Conservation (phyloP, 2,797 vertebrate genomes). For the Neosalanx taihuensis region DNA sequence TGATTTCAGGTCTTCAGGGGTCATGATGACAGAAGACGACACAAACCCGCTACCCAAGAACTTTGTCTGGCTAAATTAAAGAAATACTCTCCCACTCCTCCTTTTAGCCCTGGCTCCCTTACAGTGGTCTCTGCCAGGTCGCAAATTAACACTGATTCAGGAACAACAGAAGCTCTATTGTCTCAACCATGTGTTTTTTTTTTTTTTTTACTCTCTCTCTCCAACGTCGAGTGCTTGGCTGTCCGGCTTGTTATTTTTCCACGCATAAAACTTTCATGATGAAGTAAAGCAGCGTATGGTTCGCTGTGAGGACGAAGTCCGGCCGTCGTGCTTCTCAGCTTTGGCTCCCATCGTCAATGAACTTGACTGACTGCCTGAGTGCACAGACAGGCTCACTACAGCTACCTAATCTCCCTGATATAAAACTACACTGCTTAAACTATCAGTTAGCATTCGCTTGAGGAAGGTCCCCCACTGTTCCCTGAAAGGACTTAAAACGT, state of each 20-base stretch:
- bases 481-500: neutral
- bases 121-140: constrained; percentile 56
- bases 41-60: constrained; percentile 11
- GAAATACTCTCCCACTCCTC: constrained; percentile 43
- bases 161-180: constrained; percentile 76
- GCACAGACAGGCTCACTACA: constrained; percentile 3
- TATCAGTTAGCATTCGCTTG: constrained; percentile 3
- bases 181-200: constrained; percentile 45
- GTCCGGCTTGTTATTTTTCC: constrained; percentile 64
- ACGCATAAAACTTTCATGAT: constrained; percentile 65
- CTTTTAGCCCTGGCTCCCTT: constrained; percentile 57
- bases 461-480: constrained; percentile 5
- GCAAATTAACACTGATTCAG: constrained; percentile 68
- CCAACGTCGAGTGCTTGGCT: constrained; percentile 54
- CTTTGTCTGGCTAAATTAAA: constrained; percentile 49
- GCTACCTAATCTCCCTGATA: constrained; percentile 19
- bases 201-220: constrained; percentile 38
- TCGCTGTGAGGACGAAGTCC: constrained; percentile 36
- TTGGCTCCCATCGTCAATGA: constrained; percentile 53
- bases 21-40: constrained; percentile 26
- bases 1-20: constrained; percentile 24
- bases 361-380: constrained; percentile 40
- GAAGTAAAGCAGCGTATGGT: constrained; percentile 62
- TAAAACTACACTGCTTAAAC: constrained; percentile 18
- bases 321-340: constrained; percentile 27